Base-by-base conservation (phyloP, 2,113 vertebrate genomes). In the Ancistrus triradiatus region DNA sequence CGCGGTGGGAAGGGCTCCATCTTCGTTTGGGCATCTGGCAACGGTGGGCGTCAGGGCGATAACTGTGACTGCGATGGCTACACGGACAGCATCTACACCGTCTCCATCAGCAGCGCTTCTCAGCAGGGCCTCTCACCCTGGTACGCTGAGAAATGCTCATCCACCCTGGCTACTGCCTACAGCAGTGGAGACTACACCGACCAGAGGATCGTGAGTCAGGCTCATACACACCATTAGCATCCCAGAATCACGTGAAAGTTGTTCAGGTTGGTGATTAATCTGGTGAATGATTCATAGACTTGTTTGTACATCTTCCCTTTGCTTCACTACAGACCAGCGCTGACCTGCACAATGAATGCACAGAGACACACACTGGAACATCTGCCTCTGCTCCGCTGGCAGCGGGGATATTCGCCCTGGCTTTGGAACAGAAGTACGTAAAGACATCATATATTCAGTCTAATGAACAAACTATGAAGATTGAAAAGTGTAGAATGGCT, bases 121-220 rank as follows among this genome's bases (percentile, higher is more conserved):
- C 95, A 98, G 82, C 95, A 97, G 87, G 96, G 96, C 48, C 84
- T 92, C 52, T 97, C 95, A 3, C 96, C 95, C 2, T 98, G 96
- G 96, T 98, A 99, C 1, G 96, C 95, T 3, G 96, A 99, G 88
- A 98, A 98, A 84, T 98, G 96, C 76, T 98, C 96, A 27, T 98
- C 95, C 71, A 98, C 96, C 1, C 82, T 99, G 80, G 96, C 94
- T 58, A 97, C 96, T 17, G 93, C 96, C 0, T 99, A 99, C 89
- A 99, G 96, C 89, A 98, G 95, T 1, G 96, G 95, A 40, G 96
- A 99, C 83, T 99, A 97, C 78, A 95, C 89, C 0, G 96, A 99
- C 86, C 96, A 98, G 86, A 90, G 94, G 85, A 97, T 99, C 31
- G 95, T 98, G 84, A 65, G 95, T 89, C 47, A 37, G 9, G 13